These are phyloP conservation scores for Proisotoma minuta DNA, from an alignment of 2,888 invertebrate species.

Conservation along the genomic window DNA sequence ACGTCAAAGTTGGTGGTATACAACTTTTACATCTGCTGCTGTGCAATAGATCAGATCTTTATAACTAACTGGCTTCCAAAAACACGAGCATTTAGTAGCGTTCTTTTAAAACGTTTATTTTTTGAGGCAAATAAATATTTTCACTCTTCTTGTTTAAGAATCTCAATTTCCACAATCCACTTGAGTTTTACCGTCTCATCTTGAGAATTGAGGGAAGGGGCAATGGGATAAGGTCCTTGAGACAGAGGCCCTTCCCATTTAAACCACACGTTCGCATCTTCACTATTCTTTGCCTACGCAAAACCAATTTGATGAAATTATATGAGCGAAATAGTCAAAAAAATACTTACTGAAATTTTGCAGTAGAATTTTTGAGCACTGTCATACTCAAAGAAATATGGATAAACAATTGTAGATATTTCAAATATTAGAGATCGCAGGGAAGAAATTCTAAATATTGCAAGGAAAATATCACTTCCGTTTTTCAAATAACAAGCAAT, in stretches of 20 bases:
- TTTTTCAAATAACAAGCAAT: constrained; percentile 16
- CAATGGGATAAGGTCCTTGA: constrained; percentile 30
- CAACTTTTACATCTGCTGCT: too few species aligned
- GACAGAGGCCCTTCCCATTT: constrained; percentile 33
- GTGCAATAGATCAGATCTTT: too few species aligned
- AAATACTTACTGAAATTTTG: constrained; percentile 23
- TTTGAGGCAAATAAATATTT: background rate
- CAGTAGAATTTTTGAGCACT: constrained; percentile 13
- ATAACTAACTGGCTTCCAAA: too few species aligned
- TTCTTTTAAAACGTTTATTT: too few species aligned
- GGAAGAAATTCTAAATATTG: constrained; percentile 33
- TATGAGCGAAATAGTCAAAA: background rate
- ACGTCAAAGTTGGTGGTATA: too few species aligned
- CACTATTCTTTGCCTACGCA: constrained; percentile 30
- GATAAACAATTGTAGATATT: constrained; percentile 34
- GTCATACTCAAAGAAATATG: constrained; percentile 22
- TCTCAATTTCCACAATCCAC: constrained; percentile 26
- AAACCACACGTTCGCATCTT: constrained; percentile 28
- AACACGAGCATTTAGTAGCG: too few species aligned
- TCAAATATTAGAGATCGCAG: constrained; percentile 38
- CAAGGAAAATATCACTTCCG: constrained; percentile 26
- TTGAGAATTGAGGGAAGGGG: constrained; percentile 22
- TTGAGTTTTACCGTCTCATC: constrained; percentile 36
- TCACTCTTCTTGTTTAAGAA: too few species aligned
- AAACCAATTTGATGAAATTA: background rate